phyloP scores from a whole-genome alignment of 2,113 vertebrate species.

The Sylvietta virens region DNA sequence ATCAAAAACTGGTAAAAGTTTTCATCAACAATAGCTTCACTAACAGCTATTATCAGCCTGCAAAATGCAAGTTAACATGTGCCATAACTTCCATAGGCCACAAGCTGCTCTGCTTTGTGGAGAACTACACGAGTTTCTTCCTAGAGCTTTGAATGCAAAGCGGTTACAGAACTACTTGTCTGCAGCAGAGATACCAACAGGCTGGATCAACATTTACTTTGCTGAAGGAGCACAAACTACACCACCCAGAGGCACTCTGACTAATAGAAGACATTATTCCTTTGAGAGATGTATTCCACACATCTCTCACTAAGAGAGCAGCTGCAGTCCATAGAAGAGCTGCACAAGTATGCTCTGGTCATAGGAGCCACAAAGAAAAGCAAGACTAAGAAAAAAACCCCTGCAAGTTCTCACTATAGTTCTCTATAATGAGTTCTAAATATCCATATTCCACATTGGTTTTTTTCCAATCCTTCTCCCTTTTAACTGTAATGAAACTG shows the following conservation, averaged over 20 bases:
- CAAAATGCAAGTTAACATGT: background rate
- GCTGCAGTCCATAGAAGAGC: rapidly evolving
- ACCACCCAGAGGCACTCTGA: background rate
- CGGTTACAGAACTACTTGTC: background rate
- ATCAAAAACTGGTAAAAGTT: background rate
- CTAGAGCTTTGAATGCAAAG: background rate
- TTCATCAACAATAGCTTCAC: background rate
- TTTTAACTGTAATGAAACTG: background rate
- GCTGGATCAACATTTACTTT: background rate
- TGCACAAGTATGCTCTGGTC: background rate
- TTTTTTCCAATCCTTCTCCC: background rate
- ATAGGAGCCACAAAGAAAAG: background rate
- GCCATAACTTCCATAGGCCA: background rate
- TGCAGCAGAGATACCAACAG: background rate
- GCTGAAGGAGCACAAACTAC: background rate
- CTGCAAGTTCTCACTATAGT: background rate
- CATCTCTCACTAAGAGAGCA: background rate
- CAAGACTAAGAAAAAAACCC: background rate
- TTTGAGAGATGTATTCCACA: too few species aligned
- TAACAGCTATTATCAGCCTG: background rate
- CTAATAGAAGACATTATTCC: background rate
- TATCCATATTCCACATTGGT: rapidly evolving
- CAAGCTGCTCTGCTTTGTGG: background rate
- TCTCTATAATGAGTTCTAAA: background rate
- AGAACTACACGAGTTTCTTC: background rate